Conservation (phyloP, 2,888 invertebrate species). For the Scrobipalpa costella region DNA sequence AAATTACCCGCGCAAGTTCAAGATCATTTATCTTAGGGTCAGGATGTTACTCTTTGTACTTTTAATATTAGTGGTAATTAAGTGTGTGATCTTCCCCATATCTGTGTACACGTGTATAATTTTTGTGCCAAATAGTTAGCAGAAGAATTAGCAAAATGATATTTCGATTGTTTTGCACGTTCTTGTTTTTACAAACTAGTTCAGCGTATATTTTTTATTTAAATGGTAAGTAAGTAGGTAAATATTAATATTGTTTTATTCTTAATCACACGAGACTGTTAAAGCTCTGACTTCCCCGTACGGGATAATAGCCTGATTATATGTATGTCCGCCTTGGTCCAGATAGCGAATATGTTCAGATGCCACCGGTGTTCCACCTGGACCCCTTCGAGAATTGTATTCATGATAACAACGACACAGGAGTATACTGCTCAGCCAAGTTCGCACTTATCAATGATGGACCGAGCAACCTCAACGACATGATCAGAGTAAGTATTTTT, state of each 20-base stretch:
- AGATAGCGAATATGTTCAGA: constrained; percentile 41
- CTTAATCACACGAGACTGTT: too few species aligned
- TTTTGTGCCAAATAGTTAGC: background rate
- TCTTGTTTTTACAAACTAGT: background rate
- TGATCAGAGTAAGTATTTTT: constrained; percentile 40
- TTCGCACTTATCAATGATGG: constrained; percentile 39
- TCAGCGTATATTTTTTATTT: background rate
- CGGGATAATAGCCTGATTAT: too few species aligned
- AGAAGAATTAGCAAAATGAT: background rate
- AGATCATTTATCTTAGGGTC: background rate
- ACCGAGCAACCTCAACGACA: constrained; percentile 36
- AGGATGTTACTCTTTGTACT: background rate
- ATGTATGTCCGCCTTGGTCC: too few species aligned
- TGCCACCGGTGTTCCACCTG: constrained; percentile 41
- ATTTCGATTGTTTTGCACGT: background rate
- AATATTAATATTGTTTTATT: background rate
- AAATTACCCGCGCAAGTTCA: background rate
- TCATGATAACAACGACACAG: constrained; percentile 30
- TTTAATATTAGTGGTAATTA: background rate
- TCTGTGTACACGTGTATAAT: background rate
- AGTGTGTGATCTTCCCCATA: background rate
- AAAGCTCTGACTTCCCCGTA: too few species aligned
- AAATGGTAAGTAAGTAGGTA: background rate
- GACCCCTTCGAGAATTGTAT: constrained; percentile 44
- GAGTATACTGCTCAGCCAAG: constrained; percentile 41